Conservation (phyloP, 2,797 vertebrate genomes). For the Meda fulgida region DNA sequence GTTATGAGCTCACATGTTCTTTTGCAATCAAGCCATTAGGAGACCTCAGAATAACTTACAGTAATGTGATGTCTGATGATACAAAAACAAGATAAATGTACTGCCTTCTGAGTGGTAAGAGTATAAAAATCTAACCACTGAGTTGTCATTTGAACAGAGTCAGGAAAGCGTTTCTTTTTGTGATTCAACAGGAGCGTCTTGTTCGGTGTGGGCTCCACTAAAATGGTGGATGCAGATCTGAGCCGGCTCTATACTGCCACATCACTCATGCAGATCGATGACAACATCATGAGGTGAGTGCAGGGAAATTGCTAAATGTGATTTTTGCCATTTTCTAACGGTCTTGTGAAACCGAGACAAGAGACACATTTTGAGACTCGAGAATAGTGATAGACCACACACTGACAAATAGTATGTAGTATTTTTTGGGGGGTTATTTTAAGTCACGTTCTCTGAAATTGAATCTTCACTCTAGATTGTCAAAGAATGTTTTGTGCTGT, state of each 20-base stretch:
- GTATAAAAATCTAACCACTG: neutral
- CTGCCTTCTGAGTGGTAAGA: constrained; percentile 31
- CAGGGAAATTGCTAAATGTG: neutral
- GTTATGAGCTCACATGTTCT: constrained; percentile 4
- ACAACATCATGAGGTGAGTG: constrained; percentile 93
- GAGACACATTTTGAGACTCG: neutral
- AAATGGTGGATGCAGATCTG: constrained; percentile 86
- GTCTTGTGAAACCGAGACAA: neutral
- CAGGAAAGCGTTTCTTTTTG: neutral
- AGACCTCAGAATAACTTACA: constrained; percentile 30
- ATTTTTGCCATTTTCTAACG: neutral
- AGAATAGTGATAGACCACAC: neutral
- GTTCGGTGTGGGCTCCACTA: constrained; percentile 81
- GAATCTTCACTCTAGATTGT: neutral
- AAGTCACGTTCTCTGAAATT: neutral
- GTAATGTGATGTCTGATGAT: constrained; percentile 24
- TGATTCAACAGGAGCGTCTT: constrained; percentile 82
- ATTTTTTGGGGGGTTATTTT: neutral
- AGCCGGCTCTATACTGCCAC: constrained; percentile 92
- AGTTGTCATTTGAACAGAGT: neutral
- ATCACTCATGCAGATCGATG: constrained; percentile 99
- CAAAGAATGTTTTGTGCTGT: neutral
- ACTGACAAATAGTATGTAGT: neutral
- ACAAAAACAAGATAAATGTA: constrained; percentile 8
- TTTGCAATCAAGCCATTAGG: constrained; percentile 31